Evolutionary conservation across 2,797 vertebrate species (phyloP), one percentile per base, ranked within the genome.

Genomic region (Hydrocynus forskahlii): DNA sequence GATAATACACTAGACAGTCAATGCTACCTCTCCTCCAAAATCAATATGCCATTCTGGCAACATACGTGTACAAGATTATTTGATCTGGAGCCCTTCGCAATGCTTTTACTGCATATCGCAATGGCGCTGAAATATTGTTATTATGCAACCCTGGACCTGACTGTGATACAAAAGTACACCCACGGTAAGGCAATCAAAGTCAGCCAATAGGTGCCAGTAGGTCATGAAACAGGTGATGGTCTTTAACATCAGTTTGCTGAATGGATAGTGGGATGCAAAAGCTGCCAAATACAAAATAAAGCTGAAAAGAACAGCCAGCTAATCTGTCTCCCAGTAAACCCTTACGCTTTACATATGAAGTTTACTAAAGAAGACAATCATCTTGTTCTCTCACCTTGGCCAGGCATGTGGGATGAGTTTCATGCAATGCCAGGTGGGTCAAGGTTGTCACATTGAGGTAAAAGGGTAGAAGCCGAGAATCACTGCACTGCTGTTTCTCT

Each of bases 331-430:
- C 12, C 0, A 12, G 12, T 57, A 21, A 21, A 21, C 19, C 1
- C n/a, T 57, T 19, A 57, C 52, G 79, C 76, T 83, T 9, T 62
- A 67, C 67, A 45, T 29, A 35, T 16, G 12, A 1, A 52, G 19
- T 7, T 1, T 38, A 25, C 50, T 54, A 40, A 57, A n/a, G 21
- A 35, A 48, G 17, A 52, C 1, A 48, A 64, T 57, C 50, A 76
- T 13, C 55, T 14, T 78, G 79, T 84, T 87, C 85, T 84, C 88
- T 90, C 82, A 97, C 98, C 96, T 95, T 97, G 86, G 95, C 94
- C 89, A 97, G 94, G 92, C 96, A 97, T 84, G 93, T 94, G 23
- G 93, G 89, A 89, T 97, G 95, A 40, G 82, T 93, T 88, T 99
- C 98, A 16, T 93, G 93, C 86, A 96, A 55, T 70, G 93, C 93